Percentiles rank a stretch among this genome's conserved stretches.
Conservation (phyloP, 2,797 vertebrate genomes). For the Lepilemur ruficaudatus region DNA sequence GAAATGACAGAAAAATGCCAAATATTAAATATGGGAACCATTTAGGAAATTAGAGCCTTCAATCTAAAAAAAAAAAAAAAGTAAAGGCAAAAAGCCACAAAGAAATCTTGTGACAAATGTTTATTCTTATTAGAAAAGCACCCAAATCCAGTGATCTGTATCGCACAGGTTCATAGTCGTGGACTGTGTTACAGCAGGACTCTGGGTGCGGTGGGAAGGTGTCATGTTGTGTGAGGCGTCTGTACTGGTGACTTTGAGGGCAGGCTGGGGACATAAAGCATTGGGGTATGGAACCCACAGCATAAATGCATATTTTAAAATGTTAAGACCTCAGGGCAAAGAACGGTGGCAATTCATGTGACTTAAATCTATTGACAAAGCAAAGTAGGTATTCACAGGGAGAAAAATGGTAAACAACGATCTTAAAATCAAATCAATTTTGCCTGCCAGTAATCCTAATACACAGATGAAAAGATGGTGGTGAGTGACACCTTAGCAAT, state of each 20-base stretch:
- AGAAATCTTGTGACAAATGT: background rate
- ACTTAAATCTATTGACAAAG: background rate
- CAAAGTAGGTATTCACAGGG: background rate
- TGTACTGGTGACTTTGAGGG: background rate
- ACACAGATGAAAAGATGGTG: background rate
- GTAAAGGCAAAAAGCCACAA: background rate
- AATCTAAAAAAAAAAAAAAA: background rate
- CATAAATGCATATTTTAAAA: background rate
- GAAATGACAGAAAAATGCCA: constrained; percentile 5
- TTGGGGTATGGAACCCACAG: no score
- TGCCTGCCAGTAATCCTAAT: background rate
- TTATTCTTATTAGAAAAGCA: constrained; percentile 34
- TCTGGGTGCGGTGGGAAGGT: background rate
- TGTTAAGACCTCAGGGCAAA: background rate
- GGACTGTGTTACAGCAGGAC: no score
- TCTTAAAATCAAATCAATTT: background rate
- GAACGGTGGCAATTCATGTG: background rate
- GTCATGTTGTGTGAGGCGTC: background rate
- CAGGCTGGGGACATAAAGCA: background rate
- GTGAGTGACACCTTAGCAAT: background rate
- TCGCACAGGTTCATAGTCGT: background rate
- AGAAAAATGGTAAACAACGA: background rate
- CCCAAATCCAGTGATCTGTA: background rate
- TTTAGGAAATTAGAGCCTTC: background rate
- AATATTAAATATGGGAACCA: background rate